Conservation (phyloP, 1,140 invertebrate species). For the Bombyx mandarina region DNA sequence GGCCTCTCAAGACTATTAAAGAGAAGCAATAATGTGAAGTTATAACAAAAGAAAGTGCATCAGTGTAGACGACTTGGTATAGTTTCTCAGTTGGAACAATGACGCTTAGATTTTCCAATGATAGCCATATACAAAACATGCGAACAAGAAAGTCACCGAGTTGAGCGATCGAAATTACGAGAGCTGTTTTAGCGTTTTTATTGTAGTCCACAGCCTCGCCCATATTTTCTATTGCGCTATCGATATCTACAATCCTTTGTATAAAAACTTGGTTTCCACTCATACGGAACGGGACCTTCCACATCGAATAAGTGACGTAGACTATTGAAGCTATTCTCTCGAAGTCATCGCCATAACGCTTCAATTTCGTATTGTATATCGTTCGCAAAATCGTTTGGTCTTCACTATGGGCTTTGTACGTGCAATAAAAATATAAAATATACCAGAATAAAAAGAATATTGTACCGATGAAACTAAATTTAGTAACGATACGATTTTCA, state of each 20-base stretch:
- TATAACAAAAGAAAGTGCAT: constrained; percentile 26
- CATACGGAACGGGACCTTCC: constrained; percentile 37
- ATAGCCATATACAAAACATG: constrained; percentile 25
- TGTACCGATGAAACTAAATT: constrained; percentile 5
- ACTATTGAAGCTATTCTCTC: constrained; percentile 26
- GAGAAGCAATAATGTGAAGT: constrained; percentile 29
- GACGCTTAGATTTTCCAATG: constrained; percentile 15
- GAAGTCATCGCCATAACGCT: constrained; percentile 42
- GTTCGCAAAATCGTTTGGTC: constrained; percentile 36
- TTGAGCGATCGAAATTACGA: constrained; percentile 20
- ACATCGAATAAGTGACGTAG: constrained; percentile 32
- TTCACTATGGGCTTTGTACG: constrained; percentile 18
- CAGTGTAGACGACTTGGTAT: constrained; percentile 29
- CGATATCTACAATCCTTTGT: constrained; percentile 26
- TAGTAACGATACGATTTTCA: neutral
- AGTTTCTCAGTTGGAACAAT: constrained; percentile 27
- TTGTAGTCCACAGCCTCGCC: constrained; percentile 25
- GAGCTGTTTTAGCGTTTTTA: constrained; percentile 13
- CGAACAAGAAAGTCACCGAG: constrained; percentile 16
- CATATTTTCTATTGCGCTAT: constrained; percentile 25
- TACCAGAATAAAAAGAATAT: constrained; percentile 18
- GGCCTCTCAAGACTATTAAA: constrained; percentile 20
- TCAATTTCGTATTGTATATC: constrained; percentile 37
- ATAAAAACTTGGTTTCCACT: constrained; percentile 19
- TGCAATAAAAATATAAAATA: constrained; percentile 29